Evolutionary conservation across 2,113 vertebrate genomes (phyloP).

Genomic region (Pygoscelis adeliae): DNA sequence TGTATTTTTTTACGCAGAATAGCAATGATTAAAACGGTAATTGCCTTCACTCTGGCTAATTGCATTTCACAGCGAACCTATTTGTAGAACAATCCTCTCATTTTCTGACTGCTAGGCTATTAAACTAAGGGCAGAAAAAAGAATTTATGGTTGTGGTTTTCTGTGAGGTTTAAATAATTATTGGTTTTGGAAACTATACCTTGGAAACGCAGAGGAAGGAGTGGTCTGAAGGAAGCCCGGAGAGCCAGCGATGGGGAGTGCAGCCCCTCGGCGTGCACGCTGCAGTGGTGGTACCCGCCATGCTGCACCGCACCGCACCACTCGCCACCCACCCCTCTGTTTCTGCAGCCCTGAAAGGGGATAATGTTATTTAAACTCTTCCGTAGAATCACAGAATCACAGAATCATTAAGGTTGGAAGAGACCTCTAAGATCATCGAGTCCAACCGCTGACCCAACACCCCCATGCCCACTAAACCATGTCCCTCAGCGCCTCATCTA

Average conservation of each 20-base stretch:
- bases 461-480: too few relatives aligned
- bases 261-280: accelerated
- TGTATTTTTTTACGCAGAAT: not conserved
- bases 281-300: not conserved
- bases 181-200: not conserved
- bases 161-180: not conserved
- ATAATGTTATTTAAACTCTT: not conserved
- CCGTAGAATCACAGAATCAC: not conserved
- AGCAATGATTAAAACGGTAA: not conserved
- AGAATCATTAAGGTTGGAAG: too few relatives aligned
- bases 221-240: not conserved
- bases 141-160: not conserved
- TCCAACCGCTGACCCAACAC: too few relatives aligned
- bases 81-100: not conserved
- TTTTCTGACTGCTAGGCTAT: not conserved
- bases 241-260: not conserved
- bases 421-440: too few relatives aligned
- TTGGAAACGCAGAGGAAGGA: not conserved
- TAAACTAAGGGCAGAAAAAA: not conserved
- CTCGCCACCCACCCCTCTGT: not conserved
- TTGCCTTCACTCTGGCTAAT: not conserved
- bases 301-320: accelerated
- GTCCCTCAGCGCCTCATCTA: too few relatives aligned
- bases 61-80: not conserved
- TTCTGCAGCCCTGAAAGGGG: not conserved